A percentile compares a stretch with the other conserved stretches of the same genome.
Evolutionary conservation across 2,888 invertebrate species (phyloP).

Genomic region (Drosophila suboccidentalis): DNA sequence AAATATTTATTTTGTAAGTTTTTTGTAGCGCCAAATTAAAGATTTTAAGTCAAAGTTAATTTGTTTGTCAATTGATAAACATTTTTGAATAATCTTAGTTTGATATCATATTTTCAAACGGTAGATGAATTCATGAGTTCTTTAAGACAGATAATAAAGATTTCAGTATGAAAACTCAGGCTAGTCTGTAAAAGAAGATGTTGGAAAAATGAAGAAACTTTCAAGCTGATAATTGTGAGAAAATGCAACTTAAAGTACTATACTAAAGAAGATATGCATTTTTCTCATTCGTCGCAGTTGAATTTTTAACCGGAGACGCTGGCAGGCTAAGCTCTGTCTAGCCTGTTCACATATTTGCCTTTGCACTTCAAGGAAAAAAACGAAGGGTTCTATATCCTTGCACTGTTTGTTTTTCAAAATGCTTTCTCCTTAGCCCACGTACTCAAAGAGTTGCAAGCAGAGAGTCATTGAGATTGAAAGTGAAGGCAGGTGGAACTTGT

Average conservation of each 20-base stretch:
- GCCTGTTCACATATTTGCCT: slow-evolving; percentile 45
- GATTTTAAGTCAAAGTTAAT: too few species aligned
- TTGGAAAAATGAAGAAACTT: neutral
- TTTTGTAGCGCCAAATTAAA: too few species aligned
- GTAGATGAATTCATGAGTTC: too few species aligned
- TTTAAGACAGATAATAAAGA: too few species aligned
- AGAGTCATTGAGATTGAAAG: slow-evolving; percentile 32
- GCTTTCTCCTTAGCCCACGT: slow-evolving; percentile 24
- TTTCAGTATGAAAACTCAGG: too few species aligned
- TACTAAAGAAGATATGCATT: neutral
- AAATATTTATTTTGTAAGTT: neutral
- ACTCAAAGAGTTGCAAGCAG: slow-evolving; percentile 48
- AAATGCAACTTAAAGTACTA: slow-evolving; percentile 1
- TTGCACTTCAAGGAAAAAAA: slow-evolving; percentile 43
- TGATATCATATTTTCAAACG: too few species aligned
- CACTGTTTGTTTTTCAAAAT: slow-evolving; percentile 31
- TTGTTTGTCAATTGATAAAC: too few species aligned
- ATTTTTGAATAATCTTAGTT: too few species aligned
- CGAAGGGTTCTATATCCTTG: slow-evolving; percentile 16
- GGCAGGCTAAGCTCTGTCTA: slow-evolving; percentile 26
- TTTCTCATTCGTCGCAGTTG: neutral
- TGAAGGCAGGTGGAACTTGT: slow-evolving; percentile 34
- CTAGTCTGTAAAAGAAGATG: too few species aligned
- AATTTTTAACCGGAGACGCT: slow-evolving; percentile 2
- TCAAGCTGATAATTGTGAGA: neutral